Evolutionary conservation across 2,113 vertebrate species (phyloP).

Genomic region (Etheostoma cragini): DNA sequence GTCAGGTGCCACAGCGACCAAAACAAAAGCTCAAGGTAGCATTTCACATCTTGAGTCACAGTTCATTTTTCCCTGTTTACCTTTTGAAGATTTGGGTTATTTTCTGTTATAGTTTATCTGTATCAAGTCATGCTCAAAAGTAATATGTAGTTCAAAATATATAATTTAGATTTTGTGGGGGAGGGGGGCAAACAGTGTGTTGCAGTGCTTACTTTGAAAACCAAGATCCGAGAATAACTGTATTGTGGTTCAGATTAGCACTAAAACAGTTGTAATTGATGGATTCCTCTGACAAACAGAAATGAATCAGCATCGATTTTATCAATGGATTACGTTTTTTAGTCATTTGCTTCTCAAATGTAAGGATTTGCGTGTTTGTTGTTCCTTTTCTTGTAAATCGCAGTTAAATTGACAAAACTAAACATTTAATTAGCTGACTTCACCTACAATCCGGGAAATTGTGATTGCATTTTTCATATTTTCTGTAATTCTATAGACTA

Average conservation of each 20-base stretch:
- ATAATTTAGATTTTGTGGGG: too few species aligned
- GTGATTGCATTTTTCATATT: neutral
- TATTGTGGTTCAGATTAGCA: neutral
- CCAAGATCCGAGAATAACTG: neutral
- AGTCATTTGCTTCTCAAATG: too few species aligned
- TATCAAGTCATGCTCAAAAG: neutral
- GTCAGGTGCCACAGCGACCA: constrained; percentile 82
- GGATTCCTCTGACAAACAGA: neutral
- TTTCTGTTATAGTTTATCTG: neutral
- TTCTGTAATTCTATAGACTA: neutral
- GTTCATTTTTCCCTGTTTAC: neutral
- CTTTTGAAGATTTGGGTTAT: neutral
- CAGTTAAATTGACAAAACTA: too few species aligned
- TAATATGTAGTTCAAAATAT: neutral
- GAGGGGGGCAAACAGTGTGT: neutral
- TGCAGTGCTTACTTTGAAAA: neutral
- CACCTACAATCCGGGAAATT: neutral
- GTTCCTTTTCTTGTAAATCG: too few species aligned
- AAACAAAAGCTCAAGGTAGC: constrained; percentile 93
- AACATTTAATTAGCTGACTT: too few species aligned
- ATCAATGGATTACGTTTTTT: too few species aligned
- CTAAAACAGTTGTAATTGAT: neutral
- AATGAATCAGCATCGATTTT: too few species aligned
- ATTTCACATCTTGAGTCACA: neutral
- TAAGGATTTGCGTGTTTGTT: too few species aligned